Evolutionary conservation across 2,113 vertebrate species (phyloP).

Genomic region (Camelus bactrianus): DNA sequence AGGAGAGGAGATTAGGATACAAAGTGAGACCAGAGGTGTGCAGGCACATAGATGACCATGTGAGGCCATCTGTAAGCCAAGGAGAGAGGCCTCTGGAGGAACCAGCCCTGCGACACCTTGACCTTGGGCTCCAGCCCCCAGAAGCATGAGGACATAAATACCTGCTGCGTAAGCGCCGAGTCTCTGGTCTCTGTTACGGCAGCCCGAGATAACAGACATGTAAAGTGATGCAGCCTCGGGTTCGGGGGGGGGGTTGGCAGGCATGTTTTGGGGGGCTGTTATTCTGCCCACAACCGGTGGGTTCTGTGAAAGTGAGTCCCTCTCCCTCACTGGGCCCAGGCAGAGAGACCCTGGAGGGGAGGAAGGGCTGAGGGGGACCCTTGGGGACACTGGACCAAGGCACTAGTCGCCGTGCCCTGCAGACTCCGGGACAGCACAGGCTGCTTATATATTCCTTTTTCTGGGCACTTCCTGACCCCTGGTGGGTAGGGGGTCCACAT

Average conservation of each 20-base stretch:
- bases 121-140: background rate
- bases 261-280: background rate
- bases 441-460: background rate
- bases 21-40: background rate
- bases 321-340: background rate
- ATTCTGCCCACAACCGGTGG: background rate
- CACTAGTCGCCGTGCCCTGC: background rate
- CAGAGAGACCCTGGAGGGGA: background rate
- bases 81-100: background rate
- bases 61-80: background rate
- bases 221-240: too few species aligned
- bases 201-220: background rate
- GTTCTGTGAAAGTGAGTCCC: background rate
- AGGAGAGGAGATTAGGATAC: background rate
- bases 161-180: background rate
- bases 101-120: background rate
- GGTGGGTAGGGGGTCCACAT: background rate
- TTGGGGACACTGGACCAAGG: background rate
- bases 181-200: background rate
- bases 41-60: rapidly evolving
- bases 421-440: background rate
- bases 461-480: background rate
- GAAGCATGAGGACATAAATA: background rate
- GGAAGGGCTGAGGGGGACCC: background rate
- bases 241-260: too few species aligned